These are phyloP conservation scores for Conomelus anceps DNA, from an alignment of 2,888 invertebrate species.

Conservation along the genomic window DNA sequence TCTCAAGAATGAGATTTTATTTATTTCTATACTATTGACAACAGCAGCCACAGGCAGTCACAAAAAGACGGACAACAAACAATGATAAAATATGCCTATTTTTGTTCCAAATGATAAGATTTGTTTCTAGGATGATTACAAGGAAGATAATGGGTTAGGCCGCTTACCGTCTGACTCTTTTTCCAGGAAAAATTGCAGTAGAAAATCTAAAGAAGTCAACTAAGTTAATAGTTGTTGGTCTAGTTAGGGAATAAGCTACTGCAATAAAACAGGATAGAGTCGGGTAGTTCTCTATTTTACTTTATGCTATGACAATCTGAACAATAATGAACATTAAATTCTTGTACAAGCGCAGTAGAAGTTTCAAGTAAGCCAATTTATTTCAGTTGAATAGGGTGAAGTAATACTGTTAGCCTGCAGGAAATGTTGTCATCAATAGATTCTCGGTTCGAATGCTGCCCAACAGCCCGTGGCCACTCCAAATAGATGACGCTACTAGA, in stretches of 20 bases:
- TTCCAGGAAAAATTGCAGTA: too few relatives aligned
- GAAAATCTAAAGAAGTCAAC: background rate
- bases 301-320: background rate
- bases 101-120: too few relatives aligned
- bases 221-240: background rate
- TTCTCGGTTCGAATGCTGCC: background rate
- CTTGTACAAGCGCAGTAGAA: background rate
- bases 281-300: background rate
- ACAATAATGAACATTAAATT: background rate
- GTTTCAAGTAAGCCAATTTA: background rate
- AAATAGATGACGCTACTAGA: background rate
- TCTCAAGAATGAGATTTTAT: too few relatives aligned
- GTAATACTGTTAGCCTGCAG: background rate
- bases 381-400: background rate
- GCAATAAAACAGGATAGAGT: background rate
- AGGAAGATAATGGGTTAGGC: background rate
- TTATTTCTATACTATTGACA: too few relatives aligned
- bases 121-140: too few relatives aligned
- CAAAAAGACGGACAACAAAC: too few relatives aligned
- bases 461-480: background rate
- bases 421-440: background rate
- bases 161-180: background rate
- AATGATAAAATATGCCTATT: too few relatives aligned
- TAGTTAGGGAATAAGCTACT: background rate
- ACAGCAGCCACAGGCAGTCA: too few relatives aligned